phyloP scores from a whole-genome alignment of 2,888 invertebrate genomes.

The Steromphala cineraria region DNA sequence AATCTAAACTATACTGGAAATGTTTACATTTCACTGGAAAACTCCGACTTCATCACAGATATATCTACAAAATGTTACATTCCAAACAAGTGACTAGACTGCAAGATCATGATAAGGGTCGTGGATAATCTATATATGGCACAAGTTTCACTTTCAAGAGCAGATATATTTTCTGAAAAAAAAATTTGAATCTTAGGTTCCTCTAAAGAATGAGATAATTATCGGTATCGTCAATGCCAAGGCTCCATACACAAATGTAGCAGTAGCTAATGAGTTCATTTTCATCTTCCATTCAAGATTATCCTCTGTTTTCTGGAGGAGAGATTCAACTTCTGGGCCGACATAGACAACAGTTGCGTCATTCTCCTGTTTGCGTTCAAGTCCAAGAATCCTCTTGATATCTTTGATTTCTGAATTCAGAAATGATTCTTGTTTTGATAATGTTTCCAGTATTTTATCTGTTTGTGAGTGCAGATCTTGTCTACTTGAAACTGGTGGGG shows the following conservation, averaged over 20 bases:
- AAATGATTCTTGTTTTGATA: constrained; percentile 58
- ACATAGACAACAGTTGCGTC: constrained; percentile 65
- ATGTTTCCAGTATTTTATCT: constrained; percentile 39
- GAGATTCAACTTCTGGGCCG: constrained; percentile 65
- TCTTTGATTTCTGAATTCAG: constrained; percentile 63
- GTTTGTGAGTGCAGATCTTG: constrained; percentile 39
- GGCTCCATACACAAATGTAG: constrained; percentile 68
- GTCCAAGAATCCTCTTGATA: constrained; percentile 57
- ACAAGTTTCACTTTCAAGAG: too few species aligned
- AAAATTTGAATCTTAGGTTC: constrained; percentile 5
- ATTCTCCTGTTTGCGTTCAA: constrained; percentile 31
- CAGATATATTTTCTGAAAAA: too few species aligned
- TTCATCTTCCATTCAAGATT: constrained; percentile 72
- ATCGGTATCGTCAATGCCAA: constrained; percentile 67
- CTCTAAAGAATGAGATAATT: constrained; percentile 46
- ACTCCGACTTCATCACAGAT: too few species aligned
- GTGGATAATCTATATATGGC: too few species aligned
- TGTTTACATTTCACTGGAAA: too few species aligned
- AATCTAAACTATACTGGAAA: too few species aligned
- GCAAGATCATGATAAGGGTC: too few species aligned
- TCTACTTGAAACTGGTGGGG: background rate
- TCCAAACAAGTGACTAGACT: too few species aligned
- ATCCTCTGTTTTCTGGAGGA: constrained; percentile 68
- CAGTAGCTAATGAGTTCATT: constrained; percentile 67
- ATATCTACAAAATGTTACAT: too few species aligned